phyloP scores from a whole-genome alignment of 2,888 invertebrate genomes.

The Leptodirus hochenwartii region DNA sequence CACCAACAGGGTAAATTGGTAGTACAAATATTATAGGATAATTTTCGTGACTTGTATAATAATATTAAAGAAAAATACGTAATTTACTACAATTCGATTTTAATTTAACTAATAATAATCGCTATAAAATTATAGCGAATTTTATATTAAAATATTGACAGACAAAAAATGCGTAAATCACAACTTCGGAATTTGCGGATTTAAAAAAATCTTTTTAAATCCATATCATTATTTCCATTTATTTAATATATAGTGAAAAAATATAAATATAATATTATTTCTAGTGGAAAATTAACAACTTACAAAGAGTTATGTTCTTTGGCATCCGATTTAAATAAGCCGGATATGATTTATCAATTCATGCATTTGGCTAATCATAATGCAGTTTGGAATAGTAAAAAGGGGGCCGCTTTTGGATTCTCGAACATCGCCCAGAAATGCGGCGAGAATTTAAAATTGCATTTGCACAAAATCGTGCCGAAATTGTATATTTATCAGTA shows the following conservation, averaged over 20 bases:
- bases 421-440: constrained; percentile 71
- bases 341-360: constrained; percentile 88
- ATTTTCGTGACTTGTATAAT: too few species aligned
- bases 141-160: too few species aligned
- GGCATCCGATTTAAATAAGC: constrained; percentile 87
- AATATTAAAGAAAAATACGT: too few species aligned
- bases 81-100: too few species aligned
- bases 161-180: too few species aligned
- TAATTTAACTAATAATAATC: too few species aligned
- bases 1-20: constrained; percentile 67
- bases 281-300: constrained; percentile 71
- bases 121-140: too few species aligned
- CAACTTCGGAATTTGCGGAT: too few species aligned
- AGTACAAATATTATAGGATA: too few species aligned
- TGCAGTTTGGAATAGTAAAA: constrained; percentile 85
- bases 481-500: constrained; percentile 80
- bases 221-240: too few species aligned
- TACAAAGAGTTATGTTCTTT: constrained; percentile 88
- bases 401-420: constrained; percentile 88
- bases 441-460: constrained; percentile 63
- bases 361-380: constrained; percentile 93
- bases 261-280: constrained; percentile 13
- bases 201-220: too few species aligned
- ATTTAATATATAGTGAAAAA: too few species aligned
- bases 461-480: constrained; percentile 72